Base-by-base conservation (phyloP, 2,797 vertebrate genomes). In the Mionectes olivaceus region DNA sequence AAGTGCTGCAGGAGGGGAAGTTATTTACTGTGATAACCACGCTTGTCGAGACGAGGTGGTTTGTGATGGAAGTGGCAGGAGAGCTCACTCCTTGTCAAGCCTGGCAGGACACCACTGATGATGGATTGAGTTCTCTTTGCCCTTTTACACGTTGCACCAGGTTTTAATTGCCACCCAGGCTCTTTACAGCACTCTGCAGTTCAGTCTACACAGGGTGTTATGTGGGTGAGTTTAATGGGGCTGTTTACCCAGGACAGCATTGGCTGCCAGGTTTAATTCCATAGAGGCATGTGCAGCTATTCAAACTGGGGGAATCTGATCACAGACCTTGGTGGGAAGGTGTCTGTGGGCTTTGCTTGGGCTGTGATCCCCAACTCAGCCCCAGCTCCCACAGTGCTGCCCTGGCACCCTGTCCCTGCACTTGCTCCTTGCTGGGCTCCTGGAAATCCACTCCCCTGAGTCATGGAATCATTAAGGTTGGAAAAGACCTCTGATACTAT, bases 11-110 rank as follows among this genome's bases (percentile, higher is more conserved):
- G 81, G 32, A 82, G 17, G 88, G 63, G 87, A 33, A 61, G 50
- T 88, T 32, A 79, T 95, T 87, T 73, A 16, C 44, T 60, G 68
- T 5, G 30, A 14, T 49, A 73, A 43, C 53, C 0, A 1, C 1
- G 22, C 49, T 65, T 1, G 0, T 16, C 0, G 7, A 44, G 92
- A 47, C 0, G 2, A 9, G 68, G 85, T 39, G 4, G 74, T 12
- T 83, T 59, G 86, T 2, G 9, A 67, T 77, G 44, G 82, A n/a
- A 76, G 39, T 13, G 67, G 83, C 43, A 78, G 83, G 59, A 7
- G 80, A 82, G 37, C 52, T 64, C 7, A 2, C 15, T 49, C 35
- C 74, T 79, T 43, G 55, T 37, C 23, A 17, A 27, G 52, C 13
- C 43, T 84, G 63, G 55, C 75, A 52, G 77, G 47, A n/a, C 49